phyloP scores from a whole-genome alignment of 2,797 vertebrate genomes.

The Ficedula albicollis region DNA sequence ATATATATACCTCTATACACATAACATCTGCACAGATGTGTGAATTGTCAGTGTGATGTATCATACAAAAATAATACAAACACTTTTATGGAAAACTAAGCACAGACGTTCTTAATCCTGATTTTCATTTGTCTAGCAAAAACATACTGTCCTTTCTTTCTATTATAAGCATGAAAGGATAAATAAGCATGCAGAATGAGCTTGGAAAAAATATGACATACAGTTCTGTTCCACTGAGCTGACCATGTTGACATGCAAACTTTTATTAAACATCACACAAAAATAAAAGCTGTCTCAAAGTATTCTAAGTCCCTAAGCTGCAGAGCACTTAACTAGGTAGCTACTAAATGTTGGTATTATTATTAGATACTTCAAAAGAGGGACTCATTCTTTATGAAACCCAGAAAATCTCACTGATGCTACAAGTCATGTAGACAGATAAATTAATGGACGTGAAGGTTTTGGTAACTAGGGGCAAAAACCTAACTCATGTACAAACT shows the following conservation, averaged over 20 bases:
- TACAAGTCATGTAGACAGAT: not conserved
- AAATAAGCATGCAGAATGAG: fast-evolving
- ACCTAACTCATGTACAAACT: not conserved
- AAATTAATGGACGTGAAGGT: not conserved
- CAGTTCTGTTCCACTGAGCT: not conserved
- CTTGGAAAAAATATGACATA: not conserved
- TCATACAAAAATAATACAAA: not conserved
- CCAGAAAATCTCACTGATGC: not conserved
- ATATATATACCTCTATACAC: fast-evolving
- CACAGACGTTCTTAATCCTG: not conserved
- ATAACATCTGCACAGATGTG: fast-evolving
- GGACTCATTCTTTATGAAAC: not conserved
- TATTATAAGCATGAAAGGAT: not conserved
- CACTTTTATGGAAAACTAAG: not conserved
- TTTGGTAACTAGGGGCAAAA: not conserved
- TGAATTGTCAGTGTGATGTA: not conserved
- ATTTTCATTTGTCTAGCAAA: not conserved
- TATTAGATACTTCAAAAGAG: not conserved
- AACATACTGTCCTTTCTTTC: not conserved
- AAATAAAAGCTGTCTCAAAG: not conserved
- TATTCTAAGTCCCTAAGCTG: not conserved
- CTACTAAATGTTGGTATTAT: not conserved
- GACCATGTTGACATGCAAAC: not conserved
- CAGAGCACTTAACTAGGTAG: not conserved
- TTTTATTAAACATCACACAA: not conserved